Base-by-base conservation (phyloP, 2,888 invertebrate genomes). In the Beris morrisii region DNA sequence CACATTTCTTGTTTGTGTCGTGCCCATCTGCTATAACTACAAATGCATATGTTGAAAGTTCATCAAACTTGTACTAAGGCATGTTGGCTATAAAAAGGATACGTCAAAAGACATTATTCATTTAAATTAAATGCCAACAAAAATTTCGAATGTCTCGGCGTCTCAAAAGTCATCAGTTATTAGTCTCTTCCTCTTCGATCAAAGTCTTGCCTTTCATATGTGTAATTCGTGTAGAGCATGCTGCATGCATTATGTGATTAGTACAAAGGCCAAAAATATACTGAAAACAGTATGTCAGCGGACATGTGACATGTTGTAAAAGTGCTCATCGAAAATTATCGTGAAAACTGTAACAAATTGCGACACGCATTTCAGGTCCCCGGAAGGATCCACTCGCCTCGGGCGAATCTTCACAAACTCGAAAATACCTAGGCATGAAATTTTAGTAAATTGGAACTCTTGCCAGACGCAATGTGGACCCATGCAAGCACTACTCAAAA, bases 261-360 rank as follows among this genome's bases (percentile, higher is more conserved):
- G 15, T 22, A 52, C 15, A 11, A 32, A 38, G 38, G 28, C 50
- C 15, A 38, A 52, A 61, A 50, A 50, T 22, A 61, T 61, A 12
- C 22, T 12, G 28, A 32, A 52, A 48, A 31, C 38, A 50, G 50
- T 50, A 22, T 38, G 38, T 50, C 61, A 61, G 48, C 52, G 15
- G 61, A 61, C 61, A 52, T 52, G 38, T 61, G 61, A 61, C 52
- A 43, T 52, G 61, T 5, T 22, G 50, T 70, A 68, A 69, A 71
- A 65, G 68, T 69, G 68, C 70, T 69, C 67, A 69, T 63, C 68
- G 69, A 71, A 70, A 70, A 70, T 71, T 69, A 70, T 66, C 70
- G 59, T 67, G 67, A 71, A 70, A 71, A 70, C 71, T 68, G 70
- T 71, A 70, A 71, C 71, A 71, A 71, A 71, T 71, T 70, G 69